Evolutionary conservation across 2,888 invertebrate species (phyloP).

Genomic region (Candidula unifasciata): DNA sequence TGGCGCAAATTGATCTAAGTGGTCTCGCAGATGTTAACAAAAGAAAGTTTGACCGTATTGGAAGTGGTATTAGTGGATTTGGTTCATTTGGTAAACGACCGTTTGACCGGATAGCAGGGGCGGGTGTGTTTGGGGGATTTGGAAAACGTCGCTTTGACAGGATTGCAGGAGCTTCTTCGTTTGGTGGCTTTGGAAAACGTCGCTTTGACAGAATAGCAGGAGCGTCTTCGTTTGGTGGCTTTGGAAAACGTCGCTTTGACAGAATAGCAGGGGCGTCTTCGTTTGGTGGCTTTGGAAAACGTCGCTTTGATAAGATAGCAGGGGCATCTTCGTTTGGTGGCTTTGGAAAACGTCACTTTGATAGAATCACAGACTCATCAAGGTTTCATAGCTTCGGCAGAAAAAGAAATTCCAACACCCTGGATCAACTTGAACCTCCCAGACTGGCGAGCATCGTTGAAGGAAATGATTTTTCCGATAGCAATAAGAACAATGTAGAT

Average conservation of each 20-base stretch:
- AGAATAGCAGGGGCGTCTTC: not conserved
- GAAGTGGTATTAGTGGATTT: slow-evolving; percentile 2
- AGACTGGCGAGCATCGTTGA: not conserved
- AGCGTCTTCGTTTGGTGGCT: not conserved
- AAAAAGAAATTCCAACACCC: not conserved
- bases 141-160: slow-evolving; percentile 38
- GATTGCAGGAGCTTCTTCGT: not conserved
- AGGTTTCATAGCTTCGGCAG: not conserved
- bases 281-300: slow-evolving; percentile 26
- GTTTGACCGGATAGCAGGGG: slow-evolving; percentile 24
- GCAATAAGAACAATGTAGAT: not conserved
- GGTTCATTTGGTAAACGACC: slow-evolving; percentile 33
- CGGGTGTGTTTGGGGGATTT: not conserved
- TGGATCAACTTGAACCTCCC: not conserved
- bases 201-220: slow-evolving; percentile 9
- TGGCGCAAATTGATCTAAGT: not conserved
- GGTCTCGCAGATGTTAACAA: not conserved
- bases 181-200: slow-evolving; percentile 32
- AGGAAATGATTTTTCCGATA: not conserved
- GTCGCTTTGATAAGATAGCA: slow-evolving; percentile 32
- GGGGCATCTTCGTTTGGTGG: not conserved
- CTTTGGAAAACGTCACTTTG: slow-evolving; percentile 31
- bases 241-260: slow-evolving; percentile 43
- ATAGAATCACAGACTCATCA: not conserved
- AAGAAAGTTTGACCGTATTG: slow-evolving; percentile 29